These are phyloP conservation scores for Timandra comae DNA, from an alignment of 2,888 invertebrate genomes.

Conservation along the genomic window DNA sequence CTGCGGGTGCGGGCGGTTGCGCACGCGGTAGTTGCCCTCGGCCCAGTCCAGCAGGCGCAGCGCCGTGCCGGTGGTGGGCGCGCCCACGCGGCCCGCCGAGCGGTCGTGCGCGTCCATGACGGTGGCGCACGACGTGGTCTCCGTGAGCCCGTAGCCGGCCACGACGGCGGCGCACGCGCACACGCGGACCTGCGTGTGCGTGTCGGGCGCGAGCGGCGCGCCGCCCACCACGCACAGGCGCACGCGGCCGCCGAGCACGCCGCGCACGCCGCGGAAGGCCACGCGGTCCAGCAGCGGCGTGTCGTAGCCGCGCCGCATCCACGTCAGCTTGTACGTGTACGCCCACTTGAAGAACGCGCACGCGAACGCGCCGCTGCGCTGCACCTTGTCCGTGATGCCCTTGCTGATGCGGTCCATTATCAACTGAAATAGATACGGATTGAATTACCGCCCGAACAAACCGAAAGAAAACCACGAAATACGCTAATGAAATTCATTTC, in stretches of 20 bases:
- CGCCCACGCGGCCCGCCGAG: constrained; percentile 88
- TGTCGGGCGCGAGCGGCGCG: constrained; percentile 96
- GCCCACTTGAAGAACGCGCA: constrained; percentile 95
- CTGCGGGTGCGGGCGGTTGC: constrained; percentile 76
- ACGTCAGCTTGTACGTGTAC: constrained; percentile 92
- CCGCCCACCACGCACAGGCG: constrained; percentile 94
- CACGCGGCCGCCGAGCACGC: constrained; percentile 91
- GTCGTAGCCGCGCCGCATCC: constrained; percentile 88
- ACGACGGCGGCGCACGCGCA: constrained; percentile 93
- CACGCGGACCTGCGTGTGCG: constrained; percentile 88
- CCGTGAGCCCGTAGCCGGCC: constrained; percentile 98
- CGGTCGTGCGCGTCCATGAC: constrained; percentile 84
- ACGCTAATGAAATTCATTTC: no score
- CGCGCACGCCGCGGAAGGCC: constrained; percentile 72
- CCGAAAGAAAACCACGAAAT: no score
- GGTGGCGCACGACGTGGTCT: constrained; percentile 95
- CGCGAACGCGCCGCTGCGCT: constrained; percentile 85
- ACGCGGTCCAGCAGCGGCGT: constrained; percentile 81
- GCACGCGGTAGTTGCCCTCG: constrained; percentile 82
- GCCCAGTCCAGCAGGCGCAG: constrained; percentile 92
- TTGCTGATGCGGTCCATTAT: constrained; percentile 98
- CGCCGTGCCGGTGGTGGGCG: constrained; percentile 89
- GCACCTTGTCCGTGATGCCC: constrained; percentile 95
- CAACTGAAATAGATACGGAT: constrained; percentile 74
- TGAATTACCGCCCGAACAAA: no score